These are phyloP conservation scores for Hoplostethus atlanticus DNA, from an alignment of 2,797 vertebrate genomes.

Conservation along the genomic window DNA sequence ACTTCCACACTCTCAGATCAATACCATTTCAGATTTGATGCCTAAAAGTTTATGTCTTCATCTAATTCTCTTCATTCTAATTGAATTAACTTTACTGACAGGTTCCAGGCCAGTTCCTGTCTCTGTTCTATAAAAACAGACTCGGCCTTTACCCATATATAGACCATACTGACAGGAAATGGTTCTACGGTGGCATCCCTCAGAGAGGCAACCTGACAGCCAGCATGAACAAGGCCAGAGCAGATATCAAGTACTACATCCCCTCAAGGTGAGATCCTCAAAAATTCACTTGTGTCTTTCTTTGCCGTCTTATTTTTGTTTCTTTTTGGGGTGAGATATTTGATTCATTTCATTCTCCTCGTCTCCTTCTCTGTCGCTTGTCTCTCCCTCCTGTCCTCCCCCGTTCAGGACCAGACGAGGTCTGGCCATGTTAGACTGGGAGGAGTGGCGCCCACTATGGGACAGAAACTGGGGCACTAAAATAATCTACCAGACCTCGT, in stretches of 20 bases:
- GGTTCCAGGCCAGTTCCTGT: conserved; percentile 82
- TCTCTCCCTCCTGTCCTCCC: background rate
- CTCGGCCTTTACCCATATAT: conserved; percentile 89
- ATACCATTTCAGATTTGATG: too few relatives aligned
- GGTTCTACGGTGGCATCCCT: conserved; percentile 85
- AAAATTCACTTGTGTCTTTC: background rate
- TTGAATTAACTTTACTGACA: background rate
- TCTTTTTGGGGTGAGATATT: background rate
- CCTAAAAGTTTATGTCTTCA: background rate
- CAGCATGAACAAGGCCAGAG: conserved; percentile 82
- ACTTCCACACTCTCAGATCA: too few relatives aligned
- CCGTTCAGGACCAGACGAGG: conserved; percentile 72
- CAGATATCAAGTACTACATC: conserved; percentile 85
- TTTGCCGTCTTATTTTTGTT: background rate
- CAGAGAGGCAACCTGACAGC: conserved; percentile 75
- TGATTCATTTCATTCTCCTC: background rate
- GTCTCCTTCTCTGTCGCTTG: background rate
- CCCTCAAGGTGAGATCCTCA: conserved; percentile 57
- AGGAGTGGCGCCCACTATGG: conserved; percentile 90
- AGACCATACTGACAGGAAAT: conserved; percentile 63
- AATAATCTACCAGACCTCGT: conserved; percentile 82
- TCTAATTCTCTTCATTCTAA: background rate
- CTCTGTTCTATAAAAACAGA: conserved; percentile 87
- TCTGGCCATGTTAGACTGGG: conserved; percentile 90
- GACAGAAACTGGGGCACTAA: conserved; percentile 89